A percentile compares a stretch with the other conserved stretches of the same genome.
Evolutionary conservation across 2,113 vertebrate genomes (phyloP).

Genomic region (Phoxinus phoxinus): DNA sequence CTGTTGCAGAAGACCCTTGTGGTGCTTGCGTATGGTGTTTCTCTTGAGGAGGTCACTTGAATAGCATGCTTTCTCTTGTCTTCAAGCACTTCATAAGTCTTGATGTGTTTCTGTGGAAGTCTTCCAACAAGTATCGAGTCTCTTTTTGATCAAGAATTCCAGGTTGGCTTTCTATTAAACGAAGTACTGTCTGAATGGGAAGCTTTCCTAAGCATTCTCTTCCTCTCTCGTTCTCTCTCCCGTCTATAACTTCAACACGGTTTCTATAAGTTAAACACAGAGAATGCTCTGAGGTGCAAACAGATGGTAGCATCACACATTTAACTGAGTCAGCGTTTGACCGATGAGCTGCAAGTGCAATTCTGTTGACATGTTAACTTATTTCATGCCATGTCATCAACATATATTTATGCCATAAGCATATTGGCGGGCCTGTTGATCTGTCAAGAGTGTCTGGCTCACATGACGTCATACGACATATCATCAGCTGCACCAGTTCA

Average conservation of each 20-base stretch:
- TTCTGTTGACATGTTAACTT: constrained; percentile 41
- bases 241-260: not conserved
- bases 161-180: not conserved
- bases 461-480: constrained; percentile 40
- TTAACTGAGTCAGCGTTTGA: constrained; percentile 17
- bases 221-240: not conserved
- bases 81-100: constrained; percentile 1
- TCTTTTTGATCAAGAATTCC: not conserved
- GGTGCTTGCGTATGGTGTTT: constrained; percentile 12
- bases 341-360: not conserved
- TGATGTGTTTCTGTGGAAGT: constrained; percentile 36
- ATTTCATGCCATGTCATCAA: constrained; percentile 40
- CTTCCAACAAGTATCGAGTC: constrained; percentile 33
- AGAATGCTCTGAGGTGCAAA: constrained; percentile 42
- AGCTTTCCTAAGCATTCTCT: not conserved
- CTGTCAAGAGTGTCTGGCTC: constrained; percentile 32
- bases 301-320: constrained; percentile 33
- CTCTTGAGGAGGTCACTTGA: constrained; percentile 25
- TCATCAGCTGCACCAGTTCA: constrained; percentile 12
- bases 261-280: constrained; percentile 21
- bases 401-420: constrained; percentile 29
- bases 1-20: constrained; percentile 24
- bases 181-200: not conserved
- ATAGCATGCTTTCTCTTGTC: constrained; percentile 19
- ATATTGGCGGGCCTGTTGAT: constrained; percentile 14